Evolutionary conservation across 2,797 vertebrate genomes (phyloP).

Genomic region (Lutjanus campechanus): DNA sequence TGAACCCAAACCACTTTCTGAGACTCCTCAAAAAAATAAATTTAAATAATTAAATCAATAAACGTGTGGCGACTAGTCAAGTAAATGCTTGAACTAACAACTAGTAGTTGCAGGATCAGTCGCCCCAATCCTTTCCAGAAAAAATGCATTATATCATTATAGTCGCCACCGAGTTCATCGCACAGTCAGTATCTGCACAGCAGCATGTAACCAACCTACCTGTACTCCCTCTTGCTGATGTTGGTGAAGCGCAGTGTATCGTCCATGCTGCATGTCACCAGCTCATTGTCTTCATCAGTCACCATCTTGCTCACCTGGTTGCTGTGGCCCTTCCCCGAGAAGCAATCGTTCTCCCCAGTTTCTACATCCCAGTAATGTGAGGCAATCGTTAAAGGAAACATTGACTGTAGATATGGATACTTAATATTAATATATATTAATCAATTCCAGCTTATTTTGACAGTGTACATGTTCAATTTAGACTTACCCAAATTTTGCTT

Average conservation of each 20-base stretch:
- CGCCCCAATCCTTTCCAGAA: not conserved
- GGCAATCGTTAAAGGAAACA: constrained; percentile 82
- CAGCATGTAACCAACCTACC: constrained; percentile 76
- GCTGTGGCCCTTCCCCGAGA: constrained; percentile 94
- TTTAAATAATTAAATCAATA: too few relatives aligned
- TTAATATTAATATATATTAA: too few relatives aligned
- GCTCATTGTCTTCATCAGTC: constrained; percentile 83
- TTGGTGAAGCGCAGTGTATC: constrained; percentile 93
- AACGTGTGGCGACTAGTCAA: too few relatives aligned
- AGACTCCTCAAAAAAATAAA: too few relatives aligned
- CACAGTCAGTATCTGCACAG: not conserved
- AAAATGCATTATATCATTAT: not conserved
- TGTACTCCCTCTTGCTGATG: constrained; percentile 90
- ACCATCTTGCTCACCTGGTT: constrained; percentile 93
- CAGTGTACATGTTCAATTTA: not conserved
- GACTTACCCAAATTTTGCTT: not conserved
- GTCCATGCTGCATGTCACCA: constrained; percentile 97
- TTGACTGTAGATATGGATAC: not conserved
- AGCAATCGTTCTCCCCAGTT: constrained; percentile 91
- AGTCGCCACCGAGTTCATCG: not conserved
- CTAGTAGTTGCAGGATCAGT: too few relatives aligned
- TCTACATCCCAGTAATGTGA: constrained; percentile 97
- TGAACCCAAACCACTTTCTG: too few relatives aligned
- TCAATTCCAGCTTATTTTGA: not conserved
- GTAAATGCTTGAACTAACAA: too few relatives aligned